A percentile compares a stretch with the other conserved stretches of the same genome.
phyloP scores from a whole-genome alignment of 1,140 invertebrate genomes.

The Chymomyza costata region DNA sequence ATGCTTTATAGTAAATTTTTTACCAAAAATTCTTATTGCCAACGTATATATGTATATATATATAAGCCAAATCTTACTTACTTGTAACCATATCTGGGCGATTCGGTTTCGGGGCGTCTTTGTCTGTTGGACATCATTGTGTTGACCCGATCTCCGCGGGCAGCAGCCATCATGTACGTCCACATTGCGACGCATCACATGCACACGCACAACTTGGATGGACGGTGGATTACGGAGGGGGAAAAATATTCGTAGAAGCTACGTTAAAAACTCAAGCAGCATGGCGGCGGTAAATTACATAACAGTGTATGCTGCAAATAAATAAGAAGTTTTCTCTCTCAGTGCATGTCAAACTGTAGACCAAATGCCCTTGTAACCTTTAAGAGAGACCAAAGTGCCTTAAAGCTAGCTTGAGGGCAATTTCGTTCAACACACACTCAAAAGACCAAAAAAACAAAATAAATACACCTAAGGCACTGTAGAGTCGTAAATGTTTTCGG shows the following conservation, averaged over 20 bases:
- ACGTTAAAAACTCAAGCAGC: conserved; percentile 34
- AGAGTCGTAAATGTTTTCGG: too few relatives aligned
- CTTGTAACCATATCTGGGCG: conserved; percentile 74
- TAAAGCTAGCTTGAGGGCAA: conserved; percentile 18
- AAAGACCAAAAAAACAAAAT: too few relatives aligned
- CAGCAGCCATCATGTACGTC: conserved; percentile 79
- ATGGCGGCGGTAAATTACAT: conserved; percentile 11
- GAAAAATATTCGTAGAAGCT: conserved; percentile 18
- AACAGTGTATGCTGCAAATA: not conserved
- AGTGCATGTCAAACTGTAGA: not conserved
- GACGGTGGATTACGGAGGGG: not conserved
- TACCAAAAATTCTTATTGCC: too few relatives aligned
- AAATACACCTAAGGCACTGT: too few relatives aligned
- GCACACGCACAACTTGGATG: not conserved
- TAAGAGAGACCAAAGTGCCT: conserved; percentile 4
- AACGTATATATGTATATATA: too few relatives aligned
- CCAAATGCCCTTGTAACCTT: not conserved
- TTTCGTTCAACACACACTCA: too few relatives aligned
- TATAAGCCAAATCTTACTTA: conserved; percentile 47
- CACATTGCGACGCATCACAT: conserved; percentile 75
- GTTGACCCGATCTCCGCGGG: conserved; percentile 77
- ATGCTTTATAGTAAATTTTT: too few relatives aligned
- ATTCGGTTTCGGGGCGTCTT: conserved; percentile 65
- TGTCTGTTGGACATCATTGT: conserved; percentile 64
- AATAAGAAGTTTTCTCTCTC: conserved; percentile 21